Conservation (phyloP, 2,113 vertebrate species). For the Indicator maculatus region DNA sequence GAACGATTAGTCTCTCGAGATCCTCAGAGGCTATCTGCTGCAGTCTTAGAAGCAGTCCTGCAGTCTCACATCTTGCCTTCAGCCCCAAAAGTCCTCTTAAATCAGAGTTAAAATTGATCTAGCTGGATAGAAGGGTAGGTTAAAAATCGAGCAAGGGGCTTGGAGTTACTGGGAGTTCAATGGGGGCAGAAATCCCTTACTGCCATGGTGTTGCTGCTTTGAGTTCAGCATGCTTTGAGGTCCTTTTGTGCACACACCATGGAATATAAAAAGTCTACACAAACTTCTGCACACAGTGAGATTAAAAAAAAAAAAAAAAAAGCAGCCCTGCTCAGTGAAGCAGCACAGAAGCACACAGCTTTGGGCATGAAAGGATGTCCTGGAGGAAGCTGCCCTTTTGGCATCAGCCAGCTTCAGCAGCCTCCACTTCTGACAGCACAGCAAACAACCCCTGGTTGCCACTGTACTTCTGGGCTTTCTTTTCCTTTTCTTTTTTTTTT, state of each 20-base stretch:
- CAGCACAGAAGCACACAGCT: background rate
- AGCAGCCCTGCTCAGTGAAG: background rate
- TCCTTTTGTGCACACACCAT: background rate
- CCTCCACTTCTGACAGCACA: background rate
- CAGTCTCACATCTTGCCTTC: background rate
- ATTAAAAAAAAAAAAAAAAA: background rate
- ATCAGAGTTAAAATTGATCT: background rate
- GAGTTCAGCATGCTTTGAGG: background rate
- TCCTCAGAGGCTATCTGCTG: background rate
- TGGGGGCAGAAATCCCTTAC: background rate
- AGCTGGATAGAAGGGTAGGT: background rate
- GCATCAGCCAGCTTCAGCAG: background rate
- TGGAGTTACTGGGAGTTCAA: background rate
- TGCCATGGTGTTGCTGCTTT: background rate
- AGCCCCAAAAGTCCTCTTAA: background rate
- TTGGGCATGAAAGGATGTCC: background rate
- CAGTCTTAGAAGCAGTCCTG: background rate
- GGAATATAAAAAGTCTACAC: background rate
- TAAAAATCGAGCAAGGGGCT: background rate
- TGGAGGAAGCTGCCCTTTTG: background rate
- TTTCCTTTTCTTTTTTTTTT: background rate
- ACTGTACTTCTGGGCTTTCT: background rate
- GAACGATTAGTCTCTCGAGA: background rate
- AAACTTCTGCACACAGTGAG: fast-evolving
- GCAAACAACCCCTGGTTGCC: background rate